Evolutionary conservation across 2,113 vertebrate genomes (phyloP).

Genomic region (Emydocephalus ijimae): DNA sequence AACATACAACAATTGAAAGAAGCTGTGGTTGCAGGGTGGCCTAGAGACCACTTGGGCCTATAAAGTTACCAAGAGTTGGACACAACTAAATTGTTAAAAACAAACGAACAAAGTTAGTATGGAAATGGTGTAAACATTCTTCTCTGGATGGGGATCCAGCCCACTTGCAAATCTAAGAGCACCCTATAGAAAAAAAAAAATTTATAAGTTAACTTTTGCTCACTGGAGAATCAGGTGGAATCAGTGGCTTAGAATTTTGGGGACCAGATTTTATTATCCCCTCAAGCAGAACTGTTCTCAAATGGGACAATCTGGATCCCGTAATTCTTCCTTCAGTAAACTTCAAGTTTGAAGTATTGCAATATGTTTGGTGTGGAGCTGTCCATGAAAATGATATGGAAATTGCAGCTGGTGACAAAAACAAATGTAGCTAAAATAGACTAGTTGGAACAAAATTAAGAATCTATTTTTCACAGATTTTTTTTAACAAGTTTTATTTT

Average conservation of each 20-base stretch:
- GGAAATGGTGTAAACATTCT: not conserved
- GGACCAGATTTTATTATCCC: not conserved
- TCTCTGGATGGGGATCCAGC: not conserved
- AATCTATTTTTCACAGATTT: not conserved
- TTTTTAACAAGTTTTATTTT: too few species aligned
- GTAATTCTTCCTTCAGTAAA: not conserved
- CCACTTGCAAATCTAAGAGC: not conserved
- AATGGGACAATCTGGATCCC: not conserved
- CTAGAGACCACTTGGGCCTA: not conserved
- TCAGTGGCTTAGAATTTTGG: not conserved
- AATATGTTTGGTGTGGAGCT: not conserved
- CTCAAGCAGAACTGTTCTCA: not conserved
- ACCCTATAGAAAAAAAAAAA: not conserved
- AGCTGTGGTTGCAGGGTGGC: not conserved
- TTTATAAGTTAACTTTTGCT: not conserved
- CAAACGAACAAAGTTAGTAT: not conserved
- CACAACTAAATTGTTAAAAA: not conserved
- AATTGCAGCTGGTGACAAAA: not conserved
- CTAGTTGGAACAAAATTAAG: not conserved
- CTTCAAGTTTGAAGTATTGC: not conserved
- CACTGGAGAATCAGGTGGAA: not conserved
- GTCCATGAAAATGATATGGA: not conserved
- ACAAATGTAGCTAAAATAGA: not conserved
- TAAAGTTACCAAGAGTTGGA: not conserved
- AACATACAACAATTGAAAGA: not conserved